Percentiles rank a stretch among this genome's conserved stretches.
Conservation (phyloP, 1,140 invertebrate species). For the Drosophila auraria region DNA sequence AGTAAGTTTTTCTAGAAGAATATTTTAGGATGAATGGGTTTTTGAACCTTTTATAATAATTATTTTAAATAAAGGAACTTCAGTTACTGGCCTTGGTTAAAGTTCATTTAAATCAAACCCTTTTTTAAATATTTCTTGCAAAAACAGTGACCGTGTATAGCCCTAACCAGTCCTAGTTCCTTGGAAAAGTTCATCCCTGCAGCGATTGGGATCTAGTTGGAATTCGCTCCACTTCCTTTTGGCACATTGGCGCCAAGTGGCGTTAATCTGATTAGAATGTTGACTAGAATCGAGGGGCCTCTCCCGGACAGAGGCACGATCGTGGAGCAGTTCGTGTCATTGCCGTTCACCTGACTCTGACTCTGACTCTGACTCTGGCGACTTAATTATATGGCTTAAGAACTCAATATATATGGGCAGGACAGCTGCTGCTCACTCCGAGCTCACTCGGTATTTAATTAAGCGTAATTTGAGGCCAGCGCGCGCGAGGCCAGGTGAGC, state of each 20-base stretch:
- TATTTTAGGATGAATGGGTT: background rate
- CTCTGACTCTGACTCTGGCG: slow-evolving; percentile 13
- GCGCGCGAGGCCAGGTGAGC: slow-evolving; percentile 29
- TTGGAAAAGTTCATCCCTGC: slow-evolving; percentile 12
- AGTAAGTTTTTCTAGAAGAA: background rate
- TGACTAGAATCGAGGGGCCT: slow-evolving; percentile 17
- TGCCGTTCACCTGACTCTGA: slow-evolving; percentile 73
- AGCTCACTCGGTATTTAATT: slow-evolving; percentile 67
- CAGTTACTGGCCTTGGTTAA: too few relatives aligned
- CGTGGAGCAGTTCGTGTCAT: slow-evolving; percentile 71
- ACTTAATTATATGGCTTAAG: slow-evolving; percentile 75
- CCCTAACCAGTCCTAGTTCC: background rate
- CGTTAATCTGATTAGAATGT: slow-evolving; percentile 80
- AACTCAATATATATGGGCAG: slow-evolving; percentile 59
- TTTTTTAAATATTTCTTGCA: background rate
- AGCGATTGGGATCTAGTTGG: slow-evolving; percentile 6
- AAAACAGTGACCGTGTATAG: background rate
- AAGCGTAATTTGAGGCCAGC: slow-evolving; percentile 64
- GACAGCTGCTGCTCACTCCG: slow-evolving; percentile 32
- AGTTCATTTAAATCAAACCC: background rate
- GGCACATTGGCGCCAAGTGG: slow-evolving; percentile 72
- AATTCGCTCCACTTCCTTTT: slow-evolving; percentile 48
- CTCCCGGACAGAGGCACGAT: slow-evolving; percentile 44
- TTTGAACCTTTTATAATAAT: too few relatives aligned
- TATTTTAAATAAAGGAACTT: too few relatives aligned